Base-by-base conservation (phyloP, 2,797 vertebrate species). In the Anomalospiza imberbis region DNA sequence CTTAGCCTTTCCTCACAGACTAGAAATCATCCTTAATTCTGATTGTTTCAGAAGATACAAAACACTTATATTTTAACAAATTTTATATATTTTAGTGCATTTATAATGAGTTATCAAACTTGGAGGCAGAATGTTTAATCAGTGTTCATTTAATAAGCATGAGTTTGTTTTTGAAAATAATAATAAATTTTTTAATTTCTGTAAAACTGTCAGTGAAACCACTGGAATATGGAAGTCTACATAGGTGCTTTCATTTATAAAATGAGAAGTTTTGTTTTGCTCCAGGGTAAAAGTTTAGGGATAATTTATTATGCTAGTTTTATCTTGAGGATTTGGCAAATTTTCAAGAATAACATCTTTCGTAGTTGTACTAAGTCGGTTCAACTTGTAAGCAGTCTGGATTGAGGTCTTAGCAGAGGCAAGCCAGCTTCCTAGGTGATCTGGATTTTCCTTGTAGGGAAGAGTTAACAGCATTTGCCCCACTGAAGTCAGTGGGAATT, bases 381-480 rank as follows among this genome's bases (percentile, higher is more conserved):
- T 79, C 36, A 84, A 34, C 58, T 84, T 58, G 70, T 73, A 62
- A 78, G 83, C 73, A 66, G 70, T 40, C 85, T 88, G 71, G 63
- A 60, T 25, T 14, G 9, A 51, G 63, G 55, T 78, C 17, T 45
- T 68, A 85, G 86, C 58, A 88, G 62, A 83, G 65, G 65, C 50
- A 80, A 75, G 32, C 50, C 89, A 75, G 34, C 72, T 83, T 80
- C 78, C 71, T 29, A 26, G 53, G 75, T 57, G 71, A 80, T 74
- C 72, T 81, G 65, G 36, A 53, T 70, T 95, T 94, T 84, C 58
- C 67, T 88, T 73, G n/a, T 62, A 83, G 65, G 73, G 87, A 94
- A 91, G 92, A 95, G 81, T 80, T 92, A 95, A 94, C 44, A 78
- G 13, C 17, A n/a, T 34, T 93, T 85, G 93, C 87, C 82, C 55